Conservation (phyloP, 2,113 vertebrate genomes). For the Cygnus buccinator region DNA sequence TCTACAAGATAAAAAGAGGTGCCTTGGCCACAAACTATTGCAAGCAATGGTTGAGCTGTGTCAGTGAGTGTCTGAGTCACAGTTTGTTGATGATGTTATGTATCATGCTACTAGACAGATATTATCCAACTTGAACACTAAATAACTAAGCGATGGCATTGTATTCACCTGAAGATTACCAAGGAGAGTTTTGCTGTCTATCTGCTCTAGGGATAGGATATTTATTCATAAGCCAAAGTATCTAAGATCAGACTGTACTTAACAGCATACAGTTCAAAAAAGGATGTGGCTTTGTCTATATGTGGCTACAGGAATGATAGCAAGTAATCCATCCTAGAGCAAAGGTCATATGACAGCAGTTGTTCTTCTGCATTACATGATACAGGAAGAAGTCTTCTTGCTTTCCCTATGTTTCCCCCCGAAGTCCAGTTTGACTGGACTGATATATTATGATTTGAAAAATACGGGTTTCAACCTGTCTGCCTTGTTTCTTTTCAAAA, state of each 20-base stretch:
- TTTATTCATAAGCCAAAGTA: background rate
- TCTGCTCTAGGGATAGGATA: background rate
- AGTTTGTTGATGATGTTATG: background rate
- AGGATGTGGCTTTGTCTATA: background rate
- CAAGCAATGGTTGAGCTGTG: background rate
- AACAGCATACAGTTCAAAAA: background rate
- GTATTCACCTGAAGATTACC: background rate
- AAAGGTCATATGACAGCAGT: background rate
- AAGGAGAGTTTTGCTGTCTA: background rate
- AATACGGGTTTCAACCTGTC: background rate
- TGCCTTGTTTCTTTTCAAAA: background rate
- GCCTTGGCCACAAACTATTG: background rate
- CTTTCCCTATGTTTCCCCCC: background rate
- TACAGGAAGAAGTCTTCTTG: background rate
- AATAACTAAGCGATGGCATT: background rate
- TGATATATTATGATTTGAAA: background rate
- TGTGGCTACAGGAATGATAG: background rate
- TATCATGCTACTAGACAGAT: background rate
- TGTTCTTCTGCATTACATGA: background rate
- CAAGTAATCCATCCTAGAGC: background rate
- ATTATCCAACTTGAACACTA: background rate
- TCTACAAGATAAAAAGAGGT: background rate
- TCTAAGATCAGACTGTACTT: background rate
- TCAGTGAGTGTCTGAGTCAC: background rate
- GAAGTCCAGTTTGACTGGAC: background rate